Conservation (phyloP, 2,113 vertebrate genomes). For the Corydoras sp. region DNA sequence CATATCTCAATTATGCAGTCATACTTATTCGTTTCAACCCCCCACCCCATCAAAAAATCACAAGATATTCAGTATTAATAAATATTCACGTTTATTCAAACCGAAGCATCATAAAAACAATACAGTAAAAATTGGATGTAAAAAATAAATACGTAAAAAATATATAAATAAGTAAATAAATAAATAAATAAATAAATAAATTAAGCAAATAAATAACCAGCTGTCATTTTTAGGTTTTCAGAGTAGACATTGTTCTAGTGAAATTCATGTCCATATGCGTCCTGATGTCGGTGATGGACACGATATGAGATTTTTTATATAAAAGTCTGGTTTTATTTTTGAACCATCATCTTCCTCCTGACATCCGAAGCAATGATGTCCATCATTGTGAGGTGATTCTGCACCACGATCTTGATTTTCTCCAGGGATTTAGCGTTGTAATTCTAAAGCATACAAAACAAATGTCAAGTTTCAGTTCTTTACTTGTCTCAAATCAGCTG, state of each 20-base stretch:
- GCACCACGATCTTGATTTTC: constrained; percentile 18
- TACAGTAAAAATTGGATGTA: no score
- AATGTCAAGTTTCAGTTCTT: neutral
- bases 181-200: neutral
- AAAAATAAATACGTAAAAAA: no score
- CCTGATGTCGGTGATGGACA: neutral
- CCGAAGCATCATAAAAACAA: no score
- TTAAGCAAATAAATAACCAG: neutral
- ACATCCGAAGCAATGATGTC: constrained; percentile 17
- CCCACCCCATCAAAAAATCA: no score
- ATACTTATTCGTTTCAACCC: no score
- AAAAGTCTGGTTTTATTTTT: neutral
- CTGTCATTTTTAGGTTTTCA: neutral
- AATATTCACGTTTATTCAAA: no score
- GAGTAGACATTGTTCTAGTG: neutral
- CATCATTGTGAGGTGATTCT: constrained; percentile 27
- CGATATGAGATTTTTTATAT: neutral
- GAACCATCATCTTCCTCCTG: neutral
- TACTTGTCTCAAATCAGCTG: no score
- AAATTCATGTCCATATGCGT: neutral
- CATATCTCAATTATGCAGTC: no score
- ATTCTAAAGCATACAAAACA: constrained; percentile 27
- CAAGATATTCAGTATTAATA: no score
- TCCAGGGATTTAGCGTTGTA: constrained; percentile 21
- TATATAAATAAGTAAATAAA: neutral